Conservation (phyloP, 2,113 vertebrate species). For the Crotalus helleri region DNA sequence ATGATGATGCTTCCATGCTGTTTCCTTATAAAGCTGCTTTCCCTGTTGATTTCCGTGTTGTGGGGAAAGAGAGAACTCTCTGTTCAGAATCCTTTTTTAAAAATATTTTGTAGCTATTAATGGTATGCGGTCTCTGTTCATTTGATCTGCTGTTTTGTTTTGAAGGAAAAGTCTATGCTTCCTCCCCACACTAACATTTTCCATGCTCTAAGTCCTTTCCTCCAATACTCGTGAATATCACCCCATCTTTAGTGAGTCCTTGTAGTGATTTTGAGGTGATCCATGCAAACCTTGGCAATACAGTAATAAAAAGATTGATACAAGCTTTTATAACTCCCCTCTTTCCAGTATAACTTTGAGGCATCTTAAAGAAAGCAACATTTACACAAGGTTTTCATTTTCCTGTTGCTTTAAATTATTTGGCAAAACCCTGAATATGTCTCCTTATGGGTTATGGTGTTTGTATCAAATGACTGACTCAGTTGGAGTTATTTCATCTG, state of each 20-base stretch:
- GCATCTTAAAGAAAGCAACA: not conserved
- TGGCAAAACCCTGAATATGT: not conserved
- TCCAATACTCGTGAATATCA: not conserved
- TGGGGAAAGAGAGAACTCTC: not conserved
- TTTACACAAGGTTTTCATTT: not conserved
- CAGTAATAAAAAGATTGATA: not conserved
- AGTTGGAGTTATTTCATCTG: slow-evolving; percentile 3
- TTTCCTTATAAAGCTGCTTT: not conserved
- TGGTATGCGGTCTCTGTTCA: not conserved
- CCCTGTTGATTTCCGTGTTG: not conserved
- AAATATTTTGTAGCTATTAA: not conserved
- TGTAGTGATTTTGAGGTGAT: not conserved
- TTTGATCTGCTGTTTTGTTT: not conserved
- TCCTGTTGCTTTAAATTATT: not conserved
- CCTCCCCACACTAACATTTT: not conserved
- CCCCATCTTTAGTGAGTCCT: not conserved
- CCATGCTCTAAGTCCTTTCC: not conserved
- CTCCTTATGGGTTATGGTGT: not conserved
- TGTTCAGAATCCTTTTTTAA: not conserved
- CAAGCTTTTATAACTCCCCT: not conserved
- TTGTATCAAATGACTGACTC: not conserved
- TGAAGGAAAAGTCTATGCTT: not conserved
- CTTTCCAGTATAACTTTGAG: not conserved
- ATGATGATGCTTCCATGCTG: not conserved
- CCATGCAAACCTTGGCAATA: not conserved